Base-by-base conservation (phyloP, 2,888 invertebrate genomes). In the Trichacis sp. region DNA sequence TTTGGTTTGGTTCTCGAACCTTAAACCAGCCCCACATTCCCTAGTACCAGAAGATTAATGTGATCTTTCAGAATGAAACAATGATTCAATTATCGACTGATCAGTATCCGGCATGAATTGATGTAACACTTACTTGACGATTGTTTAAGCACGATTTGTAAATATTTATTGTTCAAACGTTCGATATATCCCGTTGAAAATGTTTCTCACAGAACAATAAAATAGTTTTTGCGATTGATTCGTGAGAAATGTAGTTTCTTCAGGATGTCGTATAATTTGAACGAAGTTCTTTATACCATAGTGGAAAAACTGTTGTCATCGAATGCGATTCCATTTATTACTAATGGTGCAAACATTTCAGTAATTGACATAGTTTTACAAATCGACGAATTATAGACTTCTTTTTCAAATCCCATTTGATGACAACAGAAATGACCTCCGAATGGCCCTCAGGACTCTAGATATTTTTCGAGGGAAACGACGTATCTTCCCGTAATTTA, bases 401-500 rank as follows among this genome's bases (percentile, higher is more conserved):
- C n/a, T n/a, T n/a, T n/a, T n/a, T n/a, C n/a, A n/a, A n/a, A 40
- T 40, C 14, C 14, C 29, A 46, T 46, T 20, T n/a, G 12, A 46
- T 46, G 46, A 14, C 18, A 11, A 43, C 19, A 2, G 11, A 3
- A 24, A 24, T 3, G 14, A 42, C 5, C 45, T 9, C 33, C 11
- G 36, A 52, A 40, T 19, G 19, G 33, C 46, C 8, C 5, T 64
- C 61, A 19, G 18, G n/a, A 56, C 38, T 49, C 48, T 14, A 62
- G 45, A 24, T 49, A 54, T 40, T 48, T 42, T 58, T 47, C 38
- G 20, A 61, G 56, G 55, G 47, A 57, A 61, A 36, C 30, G 51
- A 63, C 43, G 18, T 46, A 15, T 57, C 60, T 53, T 51, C 65
- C 50, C 19, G 46, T 19, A 12, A 46, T 24, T 11, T 1, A 14